phyloP scores from a whole-genome alignment of 2,113 vertebrate species.

The Stegostoma tigrinum region DNA sequence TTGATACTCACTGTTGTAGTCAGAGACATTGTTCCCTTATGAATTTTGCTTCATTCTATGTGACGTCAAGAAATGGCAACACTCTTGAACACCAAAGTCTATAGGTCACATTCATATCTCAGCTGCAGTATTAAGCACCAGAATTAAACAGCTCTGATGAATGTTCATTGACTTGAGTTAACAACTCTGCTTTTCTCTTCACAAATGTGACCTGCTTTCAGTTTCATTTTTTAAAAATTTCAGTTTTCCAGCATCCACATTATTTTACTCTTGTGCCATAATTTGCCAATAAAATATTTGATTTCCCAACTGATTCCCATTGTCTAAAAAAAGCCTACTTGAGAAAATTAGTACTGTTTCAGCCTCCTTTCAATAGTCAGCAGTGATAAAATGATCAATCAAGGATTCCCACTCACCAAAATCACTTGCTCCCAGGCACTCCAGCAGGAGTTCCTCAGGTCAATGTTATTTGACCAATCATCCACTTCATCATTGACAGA shows the following conservation, averaged over 20 bases:
- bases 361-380: background rate
- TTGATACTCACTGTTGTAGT: background rate
- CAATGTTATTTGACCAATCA: background rate
- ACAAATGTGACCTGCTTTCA: background rate
- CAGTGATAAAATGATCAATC: background rate
- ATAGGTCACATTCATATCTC: background rate
- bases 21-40: background rate
- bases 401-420: background rate
- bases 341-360: background rate
- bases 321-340: background rate
- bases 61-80: background rate
- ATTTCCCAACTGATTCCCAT: background rate
- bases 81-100: background rate
- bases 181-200: background rate
- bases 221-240: background rate
- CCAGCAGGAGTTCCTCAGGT: background rate
- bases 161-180: background rate
- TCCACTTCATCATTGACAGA: background rate
- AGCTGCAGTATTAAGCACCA: background rate
- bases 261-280: background rate
- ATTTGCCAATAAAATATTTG: background rate
- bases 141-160: background rate
- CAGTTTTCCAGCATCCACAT: background rate
- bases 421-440: background rate
- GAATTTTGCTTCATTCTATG: background rate